Percentiles rank a stretch among this genome's conserved stretches.
Evolutionary conservation across 23 tunicate genomes (phyloP).

Genomic region (Trididemnum clinides): DNA sequence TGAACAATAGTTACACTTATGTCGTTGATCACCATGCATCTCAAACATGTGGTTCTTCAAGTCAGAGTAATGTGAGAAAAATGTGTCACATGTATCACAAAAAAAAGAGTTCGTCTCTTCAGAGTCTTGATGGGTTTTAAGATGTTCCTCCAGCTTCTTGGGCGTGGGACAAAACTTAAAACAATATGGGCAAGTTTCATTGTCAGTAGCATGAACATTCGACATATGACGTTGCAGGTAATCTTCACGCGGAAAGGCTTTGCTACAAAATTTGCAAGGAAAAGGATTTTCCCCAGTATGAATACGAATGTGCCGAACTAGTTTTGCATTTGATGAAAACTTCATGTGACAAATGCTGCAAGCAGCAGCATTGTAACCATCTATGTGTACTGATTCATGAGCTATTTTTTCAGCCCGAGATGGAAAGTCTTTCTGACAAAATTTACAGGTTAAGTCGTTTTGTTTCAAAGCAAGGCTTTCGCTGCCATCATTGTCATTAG

Average conservation of each 20-base stretch:
- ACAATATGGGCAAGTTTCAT: constrained; percentile 42
- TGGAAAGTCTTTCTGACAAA: constrained; percentile 3
- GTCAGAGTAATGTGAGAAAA: neutral
- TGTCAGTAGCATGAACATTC: constrained; percentile 12
- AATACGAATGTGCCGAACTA: neutral
- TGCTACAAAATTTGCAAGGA: constrained; percentile 21
- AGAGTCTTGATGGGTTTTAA: neutral
- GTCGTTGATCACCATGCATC: neutral
- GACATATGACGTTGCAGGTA: constrained; percentile 11
- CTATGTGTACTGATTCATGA: constrained; percentile 2
- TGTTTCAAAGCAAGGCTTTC: no score
- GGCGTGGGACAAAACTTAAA: constrained; percentile 19
- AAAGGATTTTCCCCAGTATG: neutral
- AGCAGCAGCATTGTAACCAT: neutral
- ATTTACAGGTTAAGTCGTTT: neutral
- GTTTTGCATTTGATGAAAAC: neutral
- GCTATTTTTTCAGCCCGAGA: neutral
- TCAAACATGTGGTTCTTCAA: neutral
- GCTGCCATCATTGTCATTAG: neutral
- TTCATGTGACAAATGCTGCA: constrained; percentile 16
- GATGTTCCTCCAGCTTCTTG: neutral
- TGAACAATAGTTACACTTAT: constrained; percentile 9
- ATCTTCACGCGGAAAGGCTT: neutral
- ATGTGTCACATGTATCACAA: constrained; percentile 7
- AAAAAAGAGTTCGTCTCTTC: neutral